A percentile compares a stretch with the other conserved stretches of the same genome.
These are phyloP conservation scores for Caenorhabditis uteleia DNA, from an alignment of 2,888 invertebrate species.

Conservation along the genomic window DNA sequence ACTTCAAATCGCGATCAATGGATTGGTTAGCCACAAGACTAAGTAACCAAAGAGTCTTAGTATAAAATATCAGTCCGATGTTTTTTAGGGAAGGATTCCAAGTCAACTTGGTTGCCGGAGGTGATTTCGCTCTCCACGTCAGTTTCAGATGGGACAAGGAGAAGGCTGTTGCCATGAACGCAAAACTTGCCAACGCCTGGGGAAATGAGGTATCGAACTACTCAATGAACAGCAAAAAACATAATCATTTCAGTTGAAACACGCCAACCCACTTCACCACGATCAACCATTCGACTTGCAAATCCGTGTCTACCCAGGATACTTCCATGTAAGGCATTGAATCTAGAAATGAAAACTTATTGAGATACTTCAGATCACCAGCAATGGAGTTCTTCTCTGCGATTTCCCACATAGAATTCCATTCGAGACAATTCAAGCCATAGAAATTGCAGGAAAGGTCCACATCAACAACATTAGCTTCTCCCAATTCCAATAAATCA, in stretches of 20 bases:
- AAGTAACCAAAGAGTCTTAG: constrained; percentile 21
- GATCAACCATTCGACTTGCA: constrained; percentile 34
- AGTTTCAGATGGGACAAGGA: constrained; percentile 34
- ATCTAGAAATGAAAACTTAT: not conserved
- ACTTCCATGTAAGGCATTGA: constrained; percentile 19
- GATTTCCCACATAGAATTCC: constrained; percentile 38
- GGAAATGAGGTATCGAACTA: constrained; percentile 22
- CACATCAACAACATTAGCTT: constrained; percentile 21
- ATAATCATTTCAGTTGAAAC: constrained; percentile 13
- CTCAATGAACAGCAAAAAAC: not conserved
- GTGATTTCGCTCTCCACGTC: constrained; percentile 29
- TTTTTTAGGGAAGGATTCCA: too few species aligned
- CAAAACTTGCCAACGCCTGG: constrained; percentile 28
- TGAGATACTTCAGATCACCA: constrained; percentile 8
- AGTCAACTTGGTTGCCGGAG: constrained; percentile 30
- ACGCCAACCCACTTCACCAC: constrained; percentile 35
- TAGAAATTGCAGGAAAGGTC: constrained; percentile 28
- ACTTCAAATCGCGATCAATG: constrained; percentile 25
- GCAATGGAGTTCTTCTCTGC: constrained; percentile 30
- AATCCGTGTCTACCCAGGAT: constrained; percentile 35
- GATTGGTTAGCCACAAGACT: constrained; percentile 27
- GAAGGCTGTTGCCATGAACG: constrained; percentile 23
- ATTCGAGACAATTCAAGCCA: constrained; percentile 26
- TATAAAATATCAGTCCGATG: too few species aligned
- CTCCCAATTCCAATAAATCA: constrained; percentile 20